Evolutionary conservation across 2,113 vertebrate genomes (phyloP), one percentile per base, ranked within the genome.

Genomic region (Bufo gargarizans): DNA sequence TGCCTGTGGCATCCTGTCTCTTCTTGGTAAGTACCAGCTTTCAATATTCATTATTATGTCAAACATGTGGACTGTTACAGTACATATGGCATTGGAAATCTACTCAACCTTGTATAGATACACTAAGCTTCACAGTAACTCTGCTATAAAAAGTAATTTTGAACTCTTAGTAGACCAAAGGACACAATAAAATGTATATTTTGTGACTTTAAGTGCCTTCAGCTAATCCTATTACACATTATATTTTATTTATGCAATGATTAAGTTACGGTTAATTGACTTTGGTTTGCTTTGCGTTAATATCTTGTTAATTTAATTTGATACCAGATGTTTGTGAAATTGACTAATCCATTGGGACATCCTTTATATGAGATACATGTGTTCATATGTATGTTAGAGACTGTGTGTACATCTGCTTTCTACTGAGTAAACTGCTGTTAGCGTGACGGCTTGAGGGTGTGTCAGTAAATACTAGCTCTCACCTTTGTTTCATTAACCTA

Each of bases 1-100:
- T 0, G 95, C 79, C 14, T 99, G 98, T 8, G 98, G 98, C 7
- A 90, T 99, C 90, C 94, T 99, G 87, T 99, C 98, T 0, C 96
- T 99, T 5, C 98, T 99, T 0, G 98, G 98, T 99, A 94, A 98
- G 98, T 95, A 89, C 2, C 49, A 55, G n/a, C 63, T 55, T 55
- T 20, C 11, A 55, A 17, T 84, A 22, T 33, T 11, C 7, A 45
- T 58, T 45, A 20, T 50, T 56, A 61, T 63, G 6, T 45, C 63
- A 16, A 45, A 81, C 14, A 61, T 2, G 63, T 71, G 82, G 20
- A n/a, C 10, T 16, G 3, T 55, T 81, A 43, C 58, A 43, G 12
- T 17, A 71, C 49, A 67, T 49, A 65, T 82, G 81, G 11, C 59
- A 82, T n/a, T 63, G 9, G 7, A 47, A 43, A 6, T 20, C n/a